Evolutionary conservation across 2,797 vertebrate genomes (phyloP), one percentile per base, ranked within the genome.

Genomic region (Micromesistius poutassou): DNA sequence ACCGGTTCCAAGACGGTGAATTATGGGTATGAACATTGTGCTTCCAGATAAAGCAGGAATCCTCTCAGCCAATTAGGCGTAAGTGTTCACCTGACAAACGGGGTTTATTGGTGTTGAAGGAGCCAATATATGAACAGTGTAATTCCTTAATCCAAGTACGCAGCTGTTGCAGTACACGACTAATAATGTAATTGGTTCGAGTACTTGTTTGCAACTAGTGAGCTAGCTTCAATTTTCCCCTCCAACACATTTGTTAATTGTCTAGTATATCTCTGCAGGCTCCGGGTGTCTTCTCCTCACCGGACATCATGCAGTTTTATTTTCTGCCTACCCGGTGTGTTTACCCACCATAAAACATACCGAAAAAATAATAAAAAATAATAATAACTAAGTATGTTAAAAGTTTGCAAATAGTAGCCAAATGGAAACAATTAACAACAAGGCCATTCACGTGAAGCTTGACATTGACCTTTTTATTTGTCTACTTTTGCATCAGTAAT

Each of bases 191-290:
- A 62, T 62, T n/a, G 22, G 55, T 62, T 62, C 9, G 55, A 62
- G n/a, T 2, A 9, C 55, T 62, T 22, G 55, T 62, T 62, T 62
- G 55, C 22, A 25, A 10, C 55, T 19, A 50, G 46, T 50, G 19
- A 22, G 46, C 46, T 50, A 50, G 46, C 55, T 62, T 62, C n/a
- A 62, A n/a, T n/a, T 7, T n/a, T 62, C 55, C n/a, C 5, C 6
- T 22, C 81, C 76, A 70, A 83, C 83, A 85, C 79, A 82, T 46
- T 71, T 71, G 68, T 10, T 71, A 71, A 71, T 71, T 71, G 30
- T 62, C 9, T 62, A 62, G 22, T 62, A 62, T 62, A 62, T 62
- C 55, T 25, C 22, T 25, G 55, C 22, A 3, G 55, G 55, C 55
- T 55, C 28, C 14, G 14, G 30, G 30, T 30, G 68, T 71, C 25